Evolutionary conservation across 2,888 invertebrate genomes (phyloP).

Genomic region (Cephalotes varians): DNA sequence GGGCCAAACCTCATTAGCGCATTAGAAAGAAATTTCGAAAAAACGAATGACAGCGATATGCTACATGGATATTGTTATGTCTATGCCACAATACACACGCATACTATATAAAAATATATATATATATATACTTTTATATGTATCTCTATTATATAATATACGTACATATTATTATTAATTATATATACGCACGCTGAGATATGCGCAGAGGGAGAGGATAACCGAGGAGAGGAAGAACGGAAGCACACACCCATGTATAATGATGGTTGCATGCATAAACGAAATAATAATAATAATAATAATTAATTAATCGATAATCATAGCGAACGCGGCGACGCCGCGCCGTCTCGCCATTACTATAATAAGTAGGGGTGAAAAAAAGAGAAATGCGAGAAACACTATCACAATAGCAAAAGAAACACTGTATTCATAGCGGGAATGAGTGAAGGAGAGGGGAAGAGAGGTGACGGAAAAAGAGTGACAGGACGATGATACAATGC

Average conservation of each 20-base stretch:
- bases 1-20: constrained; percentile 50
- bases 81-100: constrained; percentile 66
- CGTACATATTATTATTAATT: constrained; percentile 58
- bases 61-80: constrained; percentile 21
- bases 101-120: constrained; percentile 59
- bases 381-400: constrained; percentile 16
- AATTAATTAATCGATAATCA: constrained; percentile 65
- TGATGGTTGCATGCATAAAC: constrained; percentile 80
- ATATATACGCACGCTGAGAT: constrained; percentile 65
- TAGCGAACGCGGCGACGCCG: constrained; percentile 75
- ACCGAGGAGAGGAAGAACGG: constrained; percentile 25
- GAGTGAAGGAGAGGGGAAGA: background rate
- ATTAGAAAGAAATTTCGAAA: constrained; percentile 35
- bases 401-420: constrained; percentile 26
- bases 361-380: constrained; percentile 34
- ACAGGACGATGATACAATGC: constrained; percentile 47
- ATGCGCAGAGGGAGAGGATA: constrained; percentile 22
- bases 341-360: constrained; percentile 66
- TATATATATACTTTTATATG: constrained; percentile 60
- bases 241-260: constrained; percentile 69
- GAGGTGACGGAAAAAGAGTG: constrained; percentile 30
- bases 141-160: constrained; percentile 64
- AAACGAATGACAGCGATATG: constrained; percentile 37
- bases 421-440: constrained; percentile 11
- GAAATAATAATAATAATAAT: constrained; percentile 76